phyloP scores from a whole-genome alignment of 1,140 invertebrate species.

The Bombus fervidus region DNA sequence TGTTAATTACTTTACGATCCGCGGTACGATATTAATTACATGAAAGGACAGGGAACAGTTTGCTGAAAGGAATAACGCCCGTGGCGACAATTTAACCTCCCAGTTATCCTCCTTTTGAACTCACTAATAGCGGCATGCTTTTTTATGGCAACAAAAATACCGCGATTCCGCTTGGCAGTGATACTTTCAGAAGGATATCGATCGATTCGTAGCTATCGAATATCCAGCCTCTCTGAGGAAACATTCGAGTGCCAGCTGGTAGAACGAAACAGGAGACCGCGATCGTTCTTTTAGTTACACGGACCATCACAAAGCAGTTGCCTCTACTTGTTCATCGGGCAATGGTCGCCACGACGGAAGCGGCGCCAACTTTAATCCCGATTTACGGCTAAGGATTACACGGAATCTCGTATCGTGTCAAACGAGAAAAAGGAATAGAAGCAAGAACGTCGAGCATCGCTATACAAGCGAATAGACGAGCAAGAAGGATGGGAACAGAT shows the following conservation, averaged over 20 bases:
- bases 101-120: not conserved
- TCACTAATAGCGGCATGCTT: not conserved
- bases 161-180: not conserved
- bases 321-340: constrained; percentile 9
- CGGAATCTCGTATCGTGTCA: constrained; percentile 62
- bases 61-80: not conserved
- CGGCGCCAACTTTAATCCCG: constrained; percentile 72
- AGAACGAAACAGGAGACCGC: not conserved
- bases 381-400: constrained; percentile 74
- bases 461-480: not conserved
- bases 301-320: constrained; percentile 1
- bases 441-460: not conserved
- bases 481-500: not conserved
- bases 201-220: not conserved
- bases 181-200: not conserved
- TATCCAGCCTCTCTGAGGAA: not conserved
- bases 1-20: constrained; percentile 8
- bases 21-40: not conserved
- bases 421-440: not conserved
- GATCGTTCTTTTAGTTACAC: not conserved
- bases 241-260: not conserved
- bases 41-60: not conserved
- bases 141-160: not conserved
- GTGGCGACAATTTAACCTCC: not conserved
- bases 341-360: constrained; percentile 7